Evolutionary conservation across 2,888 invertebrate genomes (phyloP).

Genomic region (Cosmia trapezina): DNA sequence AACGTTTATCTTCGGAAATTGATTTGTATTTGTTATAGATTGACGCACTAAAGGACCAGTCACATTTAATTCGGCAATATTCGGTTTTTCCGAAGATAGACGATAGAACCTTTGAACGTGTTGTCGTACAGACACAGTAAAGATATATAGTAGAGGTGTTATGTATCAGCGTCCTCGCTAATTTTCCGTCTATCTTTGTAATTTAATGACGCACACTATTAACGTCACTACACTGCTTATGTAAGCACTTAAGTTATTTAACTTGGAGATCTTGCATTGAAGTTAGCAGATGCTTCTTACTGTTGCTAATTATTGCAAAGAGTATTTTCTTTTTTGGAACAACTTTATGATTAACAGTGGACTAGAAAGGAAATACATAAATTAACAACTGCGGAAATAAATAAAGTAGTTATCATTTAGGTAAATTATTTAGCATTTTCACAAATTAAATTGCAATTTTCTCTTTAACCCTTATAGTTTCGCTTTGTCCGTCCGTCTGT

Average conservation of each 20-base stretch:
- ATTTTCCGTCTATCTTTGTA: neutral
- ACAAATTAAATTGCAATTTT: too few species aligned
- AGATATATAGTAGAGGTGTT: neutral
- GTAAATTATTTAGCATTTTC: too few species aligned
- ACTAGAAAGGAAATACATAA: too few species aligned
- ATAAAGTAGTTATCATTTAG: neutral
- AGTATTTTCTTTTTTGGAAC: neutral
- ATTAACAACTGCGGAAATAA: neutral
- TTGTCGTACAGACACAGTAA: too few species aligned
- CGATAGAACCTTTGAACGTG: too few species aligned
- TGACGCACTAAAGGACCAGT: too few species aligned
- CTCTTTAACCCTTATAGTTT: too few species aligned
- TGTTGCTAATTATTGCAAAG: neutral
- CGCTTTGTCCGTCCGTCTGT: too few species aligned
- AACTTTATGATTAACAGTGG: neutral
- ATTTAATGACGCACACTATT: conserved; percentile 25
- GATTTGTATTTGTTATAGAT: too few species aligned
- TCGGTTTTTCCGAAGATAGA: too few species aligned
- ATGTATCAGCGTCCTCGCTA: neutral
- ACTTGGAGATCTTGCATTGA: neutral
- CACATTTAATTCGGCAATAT: too few species aligned
- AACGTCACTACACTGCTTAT: neutral
- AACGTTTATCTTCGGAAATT: too few species aligned
- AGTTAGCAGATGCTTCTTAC: neutral
- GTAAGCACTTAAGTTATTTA: conserved; percentile 12